A percentile compares a stretch with the other conserved stretches of the same genome.
Evolutionary conservation across 2,888 invertebrate genomes (phyloP).

Genomic region (Cybosia mesomella): DNA sequence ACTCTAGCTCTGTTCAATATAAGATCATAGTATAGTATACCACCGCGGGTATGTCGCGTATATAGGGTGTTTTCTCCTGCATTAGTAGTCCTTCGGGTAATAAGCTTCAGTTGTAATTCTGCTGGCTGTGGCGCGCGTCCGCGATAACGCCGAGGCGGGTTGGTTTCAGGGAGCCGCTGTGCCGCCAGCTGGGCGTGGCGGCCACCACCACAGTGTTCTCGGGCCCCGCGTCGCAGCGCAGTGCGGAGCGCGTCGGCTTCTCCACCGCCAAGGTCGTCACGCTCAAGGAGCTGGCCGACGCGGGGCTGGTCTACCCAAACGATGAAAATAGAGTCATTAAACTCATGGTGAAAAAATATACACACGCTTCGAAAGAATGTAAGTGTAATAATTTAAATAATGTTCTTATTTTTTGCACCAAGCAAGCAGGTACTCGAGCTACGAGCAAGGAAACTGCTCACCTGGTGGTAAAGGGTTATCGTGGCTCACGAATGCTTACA

Average conservation of each 20-base stretch:
- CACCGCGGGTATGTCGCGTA: no score
- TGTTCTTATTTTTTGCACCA: not conserved
- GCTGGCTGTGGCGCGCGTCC: no score
- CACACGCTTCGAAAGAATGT: not conserved
- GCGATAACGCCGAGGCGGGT: no score
- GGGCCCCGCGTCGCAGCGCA: slow-evolving; percentile 69
- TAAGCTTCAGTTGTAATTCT: no score
- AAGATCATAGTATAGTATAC: no score
- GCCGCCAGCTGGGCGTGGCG: slow-evolving; percentile 58
- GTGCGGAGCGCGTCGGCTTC: slow-evolving; percentile 66
- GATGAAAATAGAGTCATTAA: not conserved
- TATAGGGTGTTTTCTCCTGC: no score
- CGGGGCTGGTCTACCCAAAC: slow-evolving; percentile 66
- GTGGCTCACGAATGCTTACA: no score
- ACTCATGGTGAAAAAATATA: not conserved
- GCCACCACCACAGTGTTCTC: slow-evolving; percentile 73
- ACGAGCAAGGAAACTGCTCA: no score
- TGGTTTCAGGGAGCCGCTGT: slow-evolving; percentile 70
- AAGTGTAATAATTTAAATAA: not conserved
- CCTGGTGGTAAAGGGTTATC: no score
- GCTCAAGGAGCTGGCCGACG: slow-evolving; percentile 61
- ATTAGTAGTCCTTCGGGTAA: not conserved
- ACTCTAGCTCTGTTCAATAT: no score
- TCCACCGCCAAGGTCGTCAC: slow-evolving; percentile 53
- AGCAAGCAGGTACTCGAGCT: no score